Evolutionary conservation across 2,888 invertebrate genomes (phyloP).

Genomic region (Drosophila subsilvestris): DNA sequence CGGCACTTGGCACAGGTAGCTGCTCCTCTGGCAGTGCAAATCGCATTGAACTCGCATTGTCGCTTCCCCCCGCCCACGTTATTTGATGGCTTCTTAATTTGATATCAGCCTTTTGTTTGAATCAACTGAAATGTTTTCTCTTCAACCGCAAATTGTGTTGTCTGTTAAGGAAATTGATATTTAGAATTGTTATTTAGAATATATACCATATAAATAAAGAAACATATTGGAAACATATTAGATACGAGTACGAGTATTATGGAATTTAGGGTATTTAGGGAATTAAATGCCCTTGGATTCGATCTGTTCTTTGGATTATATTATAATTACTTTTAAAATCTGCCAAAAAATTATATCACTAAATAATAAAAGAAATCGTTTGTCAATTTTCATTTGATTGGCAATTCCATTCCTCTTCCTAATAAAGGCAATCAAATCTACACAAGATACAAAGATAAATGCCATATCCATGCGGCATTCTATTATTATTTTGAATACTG

Average conservation of each 20-base stretch:
- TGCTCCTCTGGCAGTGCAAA: conserved; percentile 16
- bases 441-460: not conserved
- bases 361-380: too few relatives aligned
- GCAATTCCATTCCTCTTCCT: too few relatives aligned
- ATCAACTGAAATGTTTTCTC: conserved; percentile 5
- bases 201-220: not conserved
- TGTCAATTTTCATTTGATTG: not conserved
- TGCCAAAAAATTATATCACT: too few relatives aligned
- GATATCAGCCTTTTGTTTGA: conserved; percentile 27
- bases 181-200: conserved; percentile 2
- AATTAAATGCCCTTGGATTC: not conserved
- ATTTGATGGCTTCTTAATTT: conserved; percentile 31
- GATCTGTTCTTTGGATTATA: too few relatives aligned
- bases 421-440: not conserved
- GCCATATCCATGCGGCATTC: conserved; percentile 2
- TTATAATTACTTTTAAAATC: too few relatives aligned
- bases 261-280: too few relatives aligned
- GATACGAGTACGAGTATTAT: too few relatives aligned
- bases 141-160: conserved; percentile 26
- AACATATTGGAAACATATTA: too few relatives aligned
- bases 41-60: conserved; percentile 19
- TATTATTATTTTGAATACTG: not conserved
- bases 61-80: not conserved
- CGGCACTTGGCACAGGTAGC: conserved; percentile 2
- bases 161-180: conserved; percentile 8